Evolutionary conservation across 1,140 invertebrate species (phyloP).

Genomic region (Catajapyx aquilonaris): DNA sequence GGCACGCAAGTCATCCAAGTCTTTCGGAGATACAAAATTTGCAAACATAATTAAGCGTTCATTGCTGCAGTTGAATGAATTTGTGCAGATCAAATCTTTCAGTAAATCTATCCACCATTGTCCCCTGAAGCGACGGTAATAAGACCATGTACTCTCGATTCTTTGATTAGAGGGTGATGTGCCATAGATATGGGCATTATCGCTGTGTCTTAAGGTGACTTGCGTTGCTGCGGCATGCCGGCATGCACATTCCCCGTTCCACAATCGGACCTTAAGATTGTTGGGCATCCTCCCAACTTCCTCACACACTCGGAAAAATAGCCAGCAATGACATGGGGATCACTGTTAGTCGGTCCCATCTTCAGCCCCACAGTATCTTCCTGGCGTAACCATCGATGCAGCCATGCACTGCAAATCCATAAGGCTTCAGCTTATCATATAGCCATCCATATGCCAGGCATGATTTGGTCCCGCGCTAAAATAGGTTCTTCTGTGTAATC

Average conservation of each 20-base stretch:
- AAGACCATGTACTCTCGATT: neutral
- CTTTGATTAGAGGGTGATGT: neutral
- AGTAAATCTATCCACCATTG: neutral
- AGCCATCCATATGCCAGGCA: slow-evolving; percentile 14
- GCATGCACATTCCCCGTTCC: slow-evolving; percentile 6
- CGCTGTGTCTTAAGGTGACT: neutral
- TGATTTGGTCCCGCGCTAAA: slow-evolving; percentile 11
- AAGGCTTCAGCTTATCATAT: slow-evolving; percentile 15
- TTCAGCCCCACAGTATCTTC: slow-evolving; percentile 12
- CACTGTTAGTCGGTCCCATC: slow-evolving; percentile 9
- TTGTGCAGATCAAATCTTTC: neutral
- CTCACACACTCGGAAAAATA: slow-evolving; percentile 11
- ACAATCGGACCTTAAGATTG: slow-evolving; percentile 7
- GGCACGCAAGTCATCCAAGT: no score
- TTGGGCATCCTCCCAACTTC: slow-evolving; percentile 2
- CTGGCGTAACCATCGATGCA: slow-evolving; percentile 14
- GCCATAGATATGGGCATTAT: neutral
- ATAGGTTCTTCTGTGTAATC: no score
- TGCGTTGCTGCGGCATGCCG: neutral
- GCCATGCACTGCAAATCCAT: slow-evolving; percentile 12
- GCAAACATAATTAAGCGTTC: no score
- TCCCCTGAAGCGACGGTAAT: neutral
- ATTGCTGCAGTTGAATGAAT: neutral
- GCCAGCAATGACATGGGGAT: slow-evolving; percentile 11
- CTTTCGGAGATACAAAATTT: no score